Evolutionary conservation across 2,888 invertebrate species (phyloP), one percentile per base, ranked within the genome.

Genomic region (Thalpophila matura): DNA sequence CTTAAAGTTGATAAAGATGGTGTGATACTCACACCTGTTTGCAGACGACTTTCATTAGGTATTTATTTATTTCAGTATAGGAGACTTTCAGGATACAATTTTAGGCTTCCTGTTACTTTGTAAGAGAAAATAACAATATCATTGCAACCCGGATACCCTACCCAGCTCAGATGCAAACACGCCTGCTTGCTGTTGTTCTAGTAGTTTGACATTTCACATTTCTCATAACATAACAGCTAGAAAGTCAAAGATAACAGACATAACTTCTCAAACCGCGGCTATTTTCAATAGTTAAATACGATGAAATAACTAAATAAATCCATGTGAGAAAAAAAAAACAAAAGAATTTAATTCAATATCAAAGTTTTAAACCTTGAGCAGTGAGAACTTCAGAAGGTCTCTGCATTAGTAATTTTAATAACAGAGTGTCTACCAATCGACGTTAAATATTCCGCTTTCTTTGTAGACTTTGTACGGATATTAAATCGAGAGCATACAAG

Each of bases 401-500:
- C 5, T 10, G 18, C 29, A 35, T 12, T 38, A 47, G 18, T 67
- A 27, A 45, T 49, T 24, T 50, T 24, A 42, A 31, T 66, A 47
- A 12, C 27, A n/a, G 12, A 2, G 16, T 6, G 22, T 14, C 33
- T 18, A 3, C 18, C 22, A 14, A 50, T 61, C 31, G 22, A 5
- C 20, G 27, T 24, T 16, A 33, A 29, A 29, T 33, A 70, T 69
- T 46, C 33, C 18, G 10, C 12, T 45, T 45, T 4, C 27, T 3
- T 24, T 27, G 10, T 18, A 7, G 31, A 20, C 16, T 37, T 33
- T 24, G 12, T 27, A 27, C 49, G 33, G 27, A 46, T 46, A 61
- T 60, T 69, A 60, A 50, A 50, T 35, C 22, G 9, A 3, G 2
- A 40, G 31, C 31, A 38, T 12, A 29, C 12, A 29, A 24, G 4